Percentiles rank a stretch among this genome's conserved stretches.
These are phyloP conservation scores for Dendrophyllia cribrosa DNA, from an alignment of 64 coral and sea anemone genomes.

Conservation along the genomic window DNA sequence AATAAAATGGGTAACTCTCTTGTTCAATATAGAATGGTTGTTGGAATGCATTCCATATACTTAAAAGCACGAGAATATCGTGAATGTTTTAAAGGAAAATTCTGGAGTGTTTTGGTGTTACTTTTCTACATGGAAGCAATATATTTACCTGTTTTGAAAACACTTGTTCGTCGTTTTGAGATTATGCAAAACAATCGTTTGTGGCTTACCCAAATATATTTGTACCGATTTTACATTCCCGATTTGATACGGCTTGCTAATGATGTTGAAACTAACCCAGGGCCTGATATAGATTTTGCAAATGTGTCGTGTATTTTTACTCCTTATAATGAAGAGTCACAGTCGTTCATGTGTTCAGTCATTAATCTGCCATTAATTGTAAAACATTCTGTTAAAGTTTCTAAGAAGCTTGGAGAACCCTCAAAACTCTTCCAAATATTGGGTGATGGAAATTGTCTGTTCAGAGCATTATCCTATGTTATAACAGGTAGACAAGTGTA, in stretches of 20 bases:
- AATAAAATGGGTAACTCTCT: conserved; percentile 62
- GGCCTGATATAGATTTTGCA: conserved; percentile 24
- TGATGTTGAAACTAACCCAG: conserved; percentile 63
- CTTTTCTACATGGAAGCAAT: conserved; percentile 45
- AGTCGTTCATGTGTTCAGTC: conserved; percentile 47
- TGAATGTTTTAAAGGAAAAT: conserved; percentile 51
- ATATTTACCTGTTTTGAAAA: conserved; percentile 43
- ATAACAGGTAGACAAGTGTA: conserved; percentile 62
- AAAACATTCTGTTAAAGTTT: conserved; percentile 2
- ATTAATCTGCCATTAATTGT: conserved; percentile 52
- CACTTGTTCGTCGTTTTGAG: conserved; percentile 28
- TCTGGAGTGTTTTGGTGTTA: conserved; percentile 23
- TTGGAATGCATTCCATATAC: conserved; percentile 20
- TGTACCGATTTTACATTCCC: conserved; percentile 64
- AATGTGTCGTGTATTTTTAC: background rate
- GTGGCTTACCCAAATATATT: conserved; percentile 45
- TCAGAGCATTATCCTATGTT: conserved; percentile 56
- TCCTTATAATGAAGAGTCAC: conserved; percentile 44
- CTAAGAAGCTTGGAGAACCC: conserved; percentile 50
- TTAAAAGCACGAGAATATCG: conserved; percentile 12
- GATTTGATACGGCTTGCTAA: conserved; percentile 44
- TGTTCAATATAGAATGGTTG: conserved; percentile 27
- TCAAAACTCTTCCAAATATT: conserved; percentile 36
- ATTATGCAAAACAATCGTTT: conserved; percentile 11
- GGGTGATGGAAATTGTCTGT: conserved; percentile 61